These are phyloP conservation scores for Vesta saturnalis DNA, from an alignment of 2,888 invertebrate species.

Conservation along the genomic window DNA sequence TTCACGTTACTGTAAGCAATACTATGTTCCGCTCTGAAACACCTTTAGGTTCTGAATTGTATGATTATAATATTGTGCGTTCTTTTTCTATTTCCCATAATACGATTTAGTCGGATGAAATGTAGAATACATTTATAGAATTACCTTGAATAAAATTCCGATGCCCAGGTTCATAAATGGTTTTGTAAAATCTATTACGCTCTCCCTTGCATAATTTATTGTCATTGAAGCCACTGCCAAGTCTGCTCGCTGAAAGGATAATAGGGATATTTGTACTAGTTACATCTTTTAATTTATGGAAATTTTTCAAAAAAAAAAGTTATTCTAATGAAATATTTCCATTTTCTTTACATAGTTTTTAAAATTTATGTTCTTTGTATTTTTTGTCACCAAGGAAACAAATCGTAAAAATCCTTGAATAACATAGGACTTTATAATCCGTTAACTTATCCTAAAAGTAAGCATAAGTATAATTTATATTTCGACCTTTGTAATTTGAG, in stretches of 20 bases:
- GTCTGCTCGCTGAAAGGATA: constrained; percentile 82
- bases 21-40: constrained; percentile 25
- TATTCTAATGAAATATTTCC: constrained; percentile 20
- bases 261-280: constrained; percentile 23
- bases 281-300: constrained; percentile 23
- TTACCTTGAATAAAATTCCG: constrained; percentile 93
- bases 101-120: constrained; percentile 22
- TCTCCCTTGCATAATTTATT: constrained; percentile 95
- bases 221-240: constrained; percentile 97
- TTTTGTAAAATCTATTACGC: constrained; percentile 96
- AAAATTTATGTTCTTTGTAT: background rate
- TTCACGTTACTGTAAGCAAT: constrained; percentile 26
- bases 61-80: constrained; percentile 27
- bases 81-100: constrained; percentile 19
- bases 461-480: too few species aligned
- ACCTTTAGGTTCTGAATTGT: constrained; percentile 27
- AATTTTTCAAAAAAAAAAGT: constrained; percentile 7
- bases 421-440: too few species aligned
- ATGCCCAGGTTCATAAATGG: constrained; percentile 99
- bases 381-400: background rate
- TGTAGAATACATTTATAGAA: constrained; percentile 50
- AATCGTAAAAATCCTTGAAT: background rate
- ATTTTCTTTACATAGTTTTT: constrained; percentile 4
- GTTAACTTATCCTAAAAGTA: too few species aligned
- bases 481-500: too few species aligned